These are phyloP conservation scores for Netta rufina DNA, from an alignment of 2,797 vertebrate species.

Conservation along the genomic window DNA sequence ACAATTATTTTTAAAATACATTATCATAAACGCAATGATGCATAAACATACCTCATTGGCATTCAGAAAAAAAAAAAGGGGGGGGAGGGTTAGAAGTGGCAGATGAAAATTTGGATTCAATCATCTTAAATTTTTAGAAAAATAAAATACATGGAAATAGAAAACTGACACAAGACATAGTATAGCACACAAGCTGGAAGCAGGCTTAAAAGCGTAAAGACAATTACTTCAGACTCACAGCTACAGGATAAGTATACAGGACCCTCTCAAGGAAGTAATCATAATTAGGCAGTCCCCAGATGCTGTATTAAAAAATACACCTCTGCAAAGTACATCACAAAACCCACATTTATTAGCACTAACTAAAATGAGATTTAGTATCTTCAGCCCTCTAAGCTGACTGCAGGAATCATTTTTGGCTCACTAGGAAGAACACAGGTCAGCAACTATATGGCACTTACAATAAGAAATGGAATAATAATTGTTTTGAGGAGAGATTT, in stretches of 20 bases:
- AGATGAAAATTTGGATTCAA: background rate
- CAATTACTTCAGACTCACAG: background rate
- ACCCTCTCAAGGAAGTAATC: background rate
- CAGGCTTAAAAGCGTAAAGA: background rate
- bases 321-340: background rate
- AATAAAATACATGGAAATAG: background rate
- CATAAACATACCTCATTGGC: background rate
- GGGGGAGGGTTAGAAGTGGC: background rate
- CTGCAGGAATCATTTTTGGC: background rate
- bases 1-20: background rate
- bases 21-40: background rate
- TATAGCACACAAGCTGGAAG: accelerated
- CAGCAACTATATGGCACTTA: background rate
- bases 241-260: too few relatives aligned
- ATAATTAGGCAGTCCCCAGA: background rate
- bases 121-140: background rate
- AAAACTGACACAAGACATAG: background rate
- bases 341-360: background rate
- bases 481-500: background rate
- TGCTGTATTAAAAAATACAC: background rate
- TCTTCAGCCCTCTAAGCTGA: background rate
- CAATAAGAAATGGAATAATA: background rate
- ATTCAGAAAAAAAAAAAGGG: background rate
- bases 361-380: background rate
- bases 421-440: background rate